phyloP scores from a whole-genome alignment of 2,113 vertebrate genomes.

The Falco punctatus region DNA sequence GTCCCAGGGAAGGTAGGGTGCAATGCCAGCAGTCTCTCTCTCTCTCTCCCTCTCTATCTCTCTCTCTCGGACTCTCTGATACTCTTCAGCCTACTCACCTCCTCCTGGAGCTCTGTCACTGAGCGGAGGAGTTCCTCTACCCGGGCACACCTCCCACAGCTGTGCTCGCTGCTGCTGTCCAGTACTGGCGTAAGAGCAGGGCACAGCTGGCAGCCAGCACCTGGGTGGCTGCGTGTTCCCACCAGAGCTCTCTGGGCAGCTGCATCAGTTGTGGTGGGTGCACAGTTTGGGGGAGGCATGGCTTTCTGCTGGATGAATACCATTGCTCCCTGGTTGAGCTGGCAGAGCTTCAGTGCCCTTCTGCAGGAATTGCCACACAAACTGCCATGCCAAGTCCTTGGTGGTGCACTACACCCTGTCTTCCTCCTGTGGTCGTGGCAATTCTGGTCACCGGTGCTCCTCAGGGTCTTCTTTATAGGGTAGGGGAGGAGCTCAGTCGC shows the following conservation, averaged over 20 bases:
- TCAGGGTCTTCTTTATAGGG: neutral
- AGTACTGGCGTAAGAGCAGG: no score
- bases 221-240: neutral
- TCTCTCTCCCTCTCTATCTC: no score
- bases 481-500: neutral
- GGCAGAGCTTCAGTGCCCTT: neutral
- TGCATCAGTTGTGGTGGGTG: neutral
- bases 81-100: no score
- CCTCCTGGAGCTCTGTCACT: no score
- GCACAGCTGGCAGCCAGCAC: neutral
- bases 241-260: neutral
- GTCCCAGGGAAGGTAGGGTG: neutral
- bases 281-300: no score
- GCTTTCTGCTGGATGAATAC: neutral
- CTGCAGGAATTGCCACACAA: neutral
- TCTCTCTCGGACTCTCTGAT: no score
- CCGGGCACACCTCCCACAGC: no score
- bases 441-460: neutral
- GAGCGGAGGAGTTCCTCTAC: no score
- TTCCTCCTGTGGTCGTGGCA: neutral
- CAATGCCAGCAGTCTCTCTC: no score
- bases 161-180: no score
- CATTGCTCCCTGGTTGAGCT: neutral
- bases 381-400: neutral
- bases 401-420: neutral